Conservation (phyloP, 2,888 invertebrate genomes). For the Clepsis dumicolana region DNA sequence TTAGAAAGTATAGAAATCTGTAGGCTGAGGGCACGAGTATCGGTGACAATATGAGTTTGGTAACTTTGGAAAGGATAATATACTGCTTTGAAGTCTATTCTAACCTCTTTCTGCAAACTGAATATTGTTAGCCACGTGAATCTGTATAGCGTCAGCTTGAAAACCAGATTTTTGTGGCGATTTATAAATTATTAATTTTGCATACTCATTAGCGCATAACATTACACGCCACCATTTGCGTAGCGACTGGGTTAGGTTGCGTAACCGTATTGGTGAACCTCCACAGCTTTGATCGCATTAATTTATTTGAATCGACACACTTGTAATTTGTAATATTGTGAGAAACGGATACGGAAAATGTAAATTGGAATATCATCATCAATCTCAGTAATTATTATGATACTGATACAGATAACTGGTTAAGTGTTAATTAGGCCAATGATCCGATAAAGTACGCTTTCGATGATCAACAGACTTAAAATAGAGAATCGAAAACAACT, state of each 20-base stretch:
- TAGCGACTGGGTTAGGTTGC: slow-evolving; percentile 54
- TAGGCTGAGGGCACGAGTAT: slow-evolving; percentile 60
- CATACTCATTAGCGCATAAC: slow-evolving; percentile 31
- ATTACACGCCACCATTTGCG: slow-evolving; percentile 45
- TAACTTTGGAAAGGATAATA: neutral
- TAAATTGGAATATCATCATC: slow-evolving; percentile 16
- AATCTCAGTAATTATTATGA: slow-evolving; percentile 13
- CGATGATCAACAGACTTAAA: neutral
- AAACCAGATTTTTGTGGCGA: slow-evolving; percentile 13
- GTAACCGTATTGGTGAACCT: slow-evolving; percentile 50
- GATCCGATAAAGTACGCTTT: slow-evolving; percentile 12
- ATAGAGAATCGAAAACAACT: neutral
- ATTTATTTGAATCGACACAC: neutral
- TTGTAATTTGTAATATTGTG: slow-evolving; percentile 40
- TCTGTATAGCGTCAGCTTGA: slow-evolving; percentile 1
- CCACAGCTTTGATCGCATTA: slow-evolving; percentile 35
- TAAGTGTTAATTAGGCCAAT: slow-evolving; percentile 7
- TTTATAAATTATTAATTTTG: slow-evolving; percentile 16
- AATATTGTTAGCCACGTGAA: neutral
- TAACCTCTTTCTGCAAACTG: neutral
- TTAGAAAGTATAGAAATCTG: slow-evolving; percentile 78
- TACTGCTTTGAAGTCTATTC: neutral
- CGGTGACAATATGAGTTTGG: slow-evolving; percentile 50
- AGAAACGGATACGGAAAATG: slow-evolving; percentile 34
- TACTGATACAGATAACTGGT: slow-evolving; percentile 7